These are phyloP conservation scores for Caenorhabditis sp. DNA, from an alignment of 2,888 invertebrate genomes.

Conservation along the genomic window DNA sequence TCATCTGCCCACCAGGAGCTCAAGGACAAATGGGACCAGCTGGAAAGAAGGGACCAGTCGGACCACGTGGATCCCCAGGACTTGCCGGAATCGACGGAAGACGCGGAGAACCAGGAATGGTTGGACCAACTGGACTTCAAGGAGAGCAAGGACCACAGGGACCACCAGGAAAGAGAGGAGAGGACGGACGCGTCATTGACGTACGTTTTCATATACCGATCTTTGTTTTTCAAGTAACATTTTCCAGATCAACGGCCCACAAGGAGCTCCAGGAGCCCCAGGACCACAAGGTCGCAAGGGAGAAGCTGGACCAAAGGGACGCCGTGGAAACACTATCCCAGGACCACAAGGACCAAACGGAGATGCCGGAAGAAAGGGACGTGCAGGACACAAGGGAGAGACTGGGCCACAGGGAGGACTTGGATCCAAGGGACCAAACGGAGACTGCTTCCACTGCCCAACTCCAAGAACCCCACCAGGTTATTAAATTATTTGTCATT, in stretches of 20 bases:
- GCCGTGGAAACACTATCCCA: slow-evolving; percentile 73
- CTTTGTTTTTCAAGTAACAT: neutral
- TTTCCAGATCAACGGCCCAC: slow-evolving; percentile 72
- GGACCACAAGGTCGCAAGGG: slow-evolving; percentile 76
- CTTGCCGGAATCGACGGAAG: slow-evolving; percentile 80
- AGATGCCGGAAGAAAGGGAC: slow-evolving; percentile 76
- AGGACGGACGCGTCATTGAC: slow-evolving; percentile 73
- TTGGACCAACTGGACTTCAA: slow-evolving; percentile 80
- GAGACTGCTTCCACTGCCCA: slow-evolving; percentile 80
- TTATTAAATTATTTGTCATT: slow-evolving; percentile 67
- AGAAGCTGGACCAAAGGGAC: slow-evolving; percentile 76
- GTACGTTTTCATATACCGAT: slow-evolving; percentile 42
- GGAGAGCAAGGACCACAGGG: slow-evolving; percentile 75
- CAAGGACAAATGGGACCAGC: slow-evolving; percentile 77
- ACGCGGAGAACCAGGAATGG: slow-evolving; percentile 82
- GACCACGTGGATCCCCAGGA: slow-evolving; percentile 77
- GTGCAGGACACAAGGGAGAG: slow-evolving; percentile 72
- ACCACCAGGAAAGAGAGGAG: slow-evolving; percentile 75
- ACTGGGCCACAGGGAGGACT: slow-evolving; percentile 74
- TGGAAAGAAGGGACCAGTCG: slow-evolving; percentile 80
- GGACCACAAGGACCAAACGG: slow-evolving; percentile 77
- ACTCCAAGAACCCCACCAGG: slow-evolving; percentile 79
- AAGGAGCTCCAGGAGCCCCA: slow-evolving; percentile 72
- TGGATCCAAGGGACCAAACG: slow-evolving; percentile 74
- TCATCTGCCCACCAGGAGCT: slow-evolving; percentile 82